phyloP scores from a whole-genome alignment of 2,888 invertebrate species.

The Galeopsomyia nigrocyanea region DNA sequence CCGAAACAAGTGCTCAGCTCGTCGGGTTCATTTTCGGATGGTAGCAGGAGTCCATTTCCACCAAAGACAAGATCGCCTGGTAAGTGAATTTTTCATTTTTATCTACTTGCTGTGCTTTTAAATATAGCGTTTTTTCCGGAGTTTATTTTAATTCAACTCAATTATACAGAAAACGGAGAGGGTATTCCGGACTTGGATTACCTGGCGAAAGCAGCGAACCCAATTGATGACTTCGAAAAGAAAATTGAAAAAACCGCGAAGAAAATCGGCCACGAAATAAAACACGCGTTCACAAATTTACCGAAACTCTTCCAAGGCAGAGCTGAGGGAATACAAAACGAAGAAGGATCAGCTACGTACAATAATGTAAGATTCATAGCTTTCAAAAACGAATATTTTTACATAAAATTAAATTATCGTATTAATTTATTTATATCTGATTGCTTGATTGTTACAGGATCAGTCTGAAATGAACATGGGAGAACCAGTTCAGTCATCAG shows the following conservation, averaged over 20 bases:
- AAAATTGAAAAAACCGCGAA: conserved; percentile 6
- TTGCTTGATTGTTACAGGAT: background rate
- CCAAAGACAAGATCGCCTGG: conserved; percentile 32
- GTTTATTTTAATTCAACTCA: too few species aligned
- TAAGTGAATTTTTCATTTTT: conserved; percentile 1
- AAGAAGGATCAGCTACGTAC: background rate
- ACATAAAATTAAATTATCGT: background rate
- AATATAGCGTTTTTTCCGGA: too few species aligned
- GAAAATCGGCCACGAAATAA: conserved; percentile 4
- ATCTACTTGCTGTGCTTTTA: background rate
- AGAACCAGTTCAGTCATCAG: background rate
- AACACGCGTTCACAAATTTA: conserved; percentile 1
- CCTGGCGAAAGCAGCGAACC: conserved; percentile 38
- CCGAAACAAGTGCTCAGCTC: conserved; percentile 6
- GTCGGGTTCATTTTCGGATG: conserved; percentile 1
- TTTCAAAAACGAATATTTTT: background rate
- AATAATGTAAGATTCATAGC: conserved; percentile 1
- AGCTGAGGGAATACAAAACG: background rate
- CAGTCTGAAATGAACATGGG: background rate
- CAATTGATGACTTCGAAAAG: conserved; percentile 11
- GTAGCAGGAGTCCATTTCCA: background rate
- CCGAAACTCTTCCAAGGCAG: background rate
- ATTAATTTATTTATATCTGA: background rate
- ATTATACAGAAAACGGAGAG: conserved; percentile 9
- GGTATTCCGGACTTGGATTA: conserved; percentile 23